Percentiles rank a stretch among this genome's conserved stretches.
phyloP scores from a whole-genome alignment of 2,888 invertebrate genomes.

The Hyalella azteca region DNA sequence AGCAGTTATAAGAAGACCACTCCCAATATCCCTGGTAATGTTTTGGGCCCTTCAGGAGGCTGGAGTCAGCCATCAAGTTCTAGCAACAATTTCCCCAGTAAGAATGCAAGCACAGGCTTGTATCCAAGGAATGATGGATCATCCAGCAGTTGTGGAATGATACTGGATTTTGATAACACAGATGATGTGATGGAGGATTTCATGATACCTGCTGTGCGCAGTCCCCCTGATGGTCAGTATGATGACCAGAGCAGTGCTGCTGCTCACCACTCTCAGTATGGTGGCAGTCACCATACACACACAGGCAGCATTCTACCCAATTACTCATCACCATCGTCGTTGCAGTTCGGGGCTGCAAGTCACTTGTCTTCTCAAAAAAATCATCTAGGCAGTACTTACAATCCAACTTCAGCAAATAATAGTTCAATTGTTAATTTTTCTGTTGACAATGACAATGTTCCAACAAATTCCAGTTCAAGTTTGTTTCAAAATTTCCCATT shows the following conservation, averaged over 20 bases:
- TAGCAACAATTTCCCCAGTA: slow-evolving; percentile 9
- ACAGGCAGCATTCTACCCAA: slow-evolving; percentile 13
- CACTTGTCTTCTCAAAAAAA: background rate
- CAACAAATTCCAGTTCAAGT: background rate
- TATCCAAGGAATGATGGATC: background rate
- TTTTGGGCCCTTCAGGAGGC: slow-evolving; percentile 46
- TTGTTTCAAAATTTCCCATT: background rate
- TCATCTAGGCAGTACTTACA: background rate
- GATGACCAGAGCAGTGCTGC: slow-evolving; percentile 45
- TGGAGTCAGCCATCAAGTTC: slow-evolving; percentile 52
- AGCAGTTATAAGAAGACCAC: background rate
- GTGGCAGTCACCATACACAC: background rate
- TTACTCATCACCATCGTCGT: background rate
- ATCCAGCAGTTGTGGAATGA: background rate
- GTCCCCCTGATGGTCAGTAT: slow-evolving; percentile 52
- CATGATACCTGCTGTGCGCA: slow-evolving; percentile 43
- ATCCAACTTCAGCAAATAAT: background rate
- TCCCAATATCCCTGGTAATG: slow-evolving; percentile 35
- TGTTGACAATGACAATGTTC: background rate
- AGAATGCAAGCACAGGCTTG: background rate
- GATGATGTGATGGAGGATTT: background rate
- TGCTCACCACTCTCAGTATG: slow-evolving; percentile 39
- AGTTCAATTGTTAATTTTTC: background rate
- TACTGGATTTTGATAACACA: background rate
- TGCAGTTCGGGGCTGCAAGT: background rate